Evolutionary conservation across 2,797 vertebrate species (phyloP).

Genomic region (Uromys caudimaculatus): DNA sequence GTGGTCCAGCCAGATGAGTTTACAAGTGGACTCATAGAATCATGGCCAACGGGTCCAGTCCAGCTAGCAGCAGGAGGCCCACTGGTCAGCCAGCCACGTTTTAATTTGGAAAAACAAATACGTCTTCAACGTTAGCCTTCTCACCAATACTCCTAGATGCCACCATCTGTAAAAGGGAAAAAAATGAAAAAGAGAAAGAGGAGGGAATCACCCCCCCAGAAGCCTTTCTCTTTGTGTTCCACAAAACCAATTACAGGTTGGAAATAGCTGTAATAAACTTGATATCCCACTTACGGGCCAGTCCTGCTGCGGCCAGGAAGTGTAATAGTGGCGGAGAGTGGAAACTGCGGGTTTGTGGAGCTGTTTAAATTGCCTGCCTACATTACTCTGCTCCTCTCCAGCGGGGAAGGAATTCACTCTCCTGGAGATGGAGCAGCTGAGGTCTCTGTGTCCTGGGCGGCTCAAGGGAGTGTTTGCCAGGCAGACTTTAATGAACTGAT

Average conservation of each 20-base stretch:
- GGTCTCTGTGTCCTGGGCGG: conserved; percentile 46
- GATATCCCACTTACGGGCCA: conserved; percentile 84
- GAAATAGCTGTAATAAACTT: conserved; percentile 86
- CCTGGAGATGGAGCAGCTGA: conserved; percentile 73
- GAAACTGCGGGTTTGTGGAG: conserved; percentile 60
- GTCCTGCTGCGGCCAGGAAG: conserved; percentile 72
- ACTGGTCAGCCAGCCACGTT: not conserved
- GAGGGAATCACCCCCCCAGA: not conserved
- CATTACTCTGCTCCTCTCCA: conserved; percentile 64
- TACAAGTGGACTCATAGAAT: not conserved
- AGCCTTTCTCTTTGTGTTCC: conserved; percentile 76
- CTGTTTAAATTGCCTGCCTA: conserved; percentile 81
- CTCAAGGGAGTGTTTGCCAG: not conserved
- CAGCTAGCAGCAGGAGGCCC: not conserved
- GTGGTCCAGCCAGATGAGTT: not conserved
- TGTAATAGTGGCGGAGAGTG: conserved; percentile 75
- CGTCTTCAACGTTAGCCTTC: conserved; percentile 19
- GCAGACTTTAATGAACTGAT: conserved; percentile 65
- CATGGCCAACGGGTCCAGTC: fast-evolving
- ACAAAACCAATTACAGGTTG: conserved; percentile 85
- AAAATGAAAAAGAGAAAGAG: not conserved
- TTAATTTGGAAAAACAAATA: conserved; percentile 73
- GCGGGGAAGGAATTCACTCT: conserved; percentile 62
- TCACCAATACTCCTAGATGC: conserved; percentile 3
- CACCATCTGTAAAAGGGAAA: not conserved